Evolutionary conservation across 2,113 vertebrate genomes (phyloP), one percentile per base, ranked within the genome.

Genomic region (Orientallactaga bullata): DNA sequence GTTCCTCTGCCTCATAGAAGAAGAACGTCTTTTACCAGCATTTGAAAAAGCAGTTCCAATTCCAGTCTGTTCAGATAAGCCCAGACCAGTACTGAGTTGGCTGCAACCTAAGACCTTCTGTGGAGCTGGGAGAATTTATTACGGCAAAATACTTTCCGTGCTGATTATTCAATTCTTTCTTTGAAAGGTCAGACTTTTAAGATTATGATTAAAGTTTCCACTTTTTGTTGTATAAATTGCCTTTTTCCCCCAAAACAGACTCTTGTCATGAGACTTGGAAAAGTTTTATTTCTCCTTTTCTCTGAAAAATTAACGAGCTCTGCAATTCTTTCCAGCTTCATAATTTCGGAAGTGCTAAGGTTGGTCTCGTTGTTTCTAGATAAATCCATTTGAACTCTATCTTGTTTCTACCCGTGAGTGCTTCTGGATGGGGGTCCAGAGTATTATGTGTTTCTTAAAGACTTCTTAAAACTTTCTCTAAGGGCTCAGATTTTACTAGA

Each of bases 111-210:
- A 77, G 61, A 47, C 66, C 68, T 72, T 89, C 35, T 28, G 21
- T 73, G 65, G 37, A 82, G 47, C 58, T 78, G 47, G 35, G 81
- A 91, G 37, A 89, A 81, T 69, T 85, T 78, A 80, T 77, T 85
- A 18, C 73, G 28, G 63, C 80, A 91, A 85, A 85, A 81, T 93
- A 73, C 85, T 95, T 89, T 93, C 84, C 83, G 95, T 91, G 42
- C 84, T 30, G 77, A 83, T 78, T 87, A 74, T 88, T 91, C 69
- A 63, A 63, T 87, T 96, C 68, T 81, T 81, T 84, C 35, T 91
- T 80, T 84, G 69, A 95, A 95, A 97, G 87, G 73, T 95, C 81
- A 94, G 61, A 66, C 39, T 87, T 93, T 66, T 95, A 83, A 85
- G 60, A 81, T 71, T 55, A 60, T 85, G 77, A 92, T 95, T 91